These are phyloP conservation scores for Macropus fuliginosus DNA, from an alignment of 2,797 vertebrate species.

Conservation along the genomic window DNA sequence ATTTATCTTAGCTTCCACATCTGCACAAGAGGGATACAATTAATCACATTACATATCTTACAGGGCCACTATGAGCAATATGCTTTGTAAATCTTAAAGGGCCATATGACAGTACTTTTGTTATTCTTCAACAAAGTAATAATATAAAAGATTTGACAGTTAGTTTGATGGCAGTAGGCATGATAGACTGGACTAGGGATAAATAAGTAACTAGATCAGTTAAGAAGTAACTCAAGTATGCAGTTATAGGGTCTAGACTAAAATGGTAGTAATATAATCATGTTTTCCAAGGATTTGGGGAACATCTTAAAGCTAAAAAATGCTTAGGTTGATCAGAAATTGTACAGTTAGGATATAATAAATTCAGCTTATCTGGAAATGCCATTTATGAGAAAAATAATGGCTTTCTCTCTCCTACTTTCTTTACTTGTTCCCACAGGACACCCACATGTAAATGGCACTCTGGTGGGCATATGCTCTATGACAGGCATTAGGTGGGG, in stretches of 20 bases:
- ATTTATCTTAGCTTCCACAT: slow-evolving; percentile 19
- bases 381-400: background rate
- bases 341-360: background rate
- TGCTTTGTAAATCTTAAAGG: slow-evolving; percentile 15
- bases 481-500: background rate
- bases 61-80: background rate
- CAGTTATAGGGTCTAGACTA: background rate
- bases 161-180: background rate
- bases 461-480: background rate
- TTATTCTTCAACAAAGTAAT: slow-evolving; percentile 15
- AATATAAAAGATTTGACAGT: background rate
- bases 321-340: background rate
- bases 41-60: slow-evolving; percentile 15
- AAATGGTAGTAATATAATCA: background rate
- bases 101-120: background rate
- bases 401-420: background rate
- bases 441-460: background rate
- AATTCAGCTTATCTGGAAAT: background rate
- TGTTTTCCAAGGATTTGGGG: background rate
- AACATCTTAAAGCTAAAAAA: background rate
- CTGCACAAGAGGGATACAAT: slow-evolving; percentile 24
- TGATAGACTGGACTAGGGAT: background rate
- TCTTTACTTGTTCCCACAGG: background rate
- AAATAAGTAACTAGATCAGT: background rate
- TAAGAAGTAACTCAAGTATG: background rate